Percentiles rank a stretch among this genome's conserved stretches.
phyloP scores from a whole-genome alignment of 1,140 invertebrate species.

The Nylanderia fulva region DNA sequence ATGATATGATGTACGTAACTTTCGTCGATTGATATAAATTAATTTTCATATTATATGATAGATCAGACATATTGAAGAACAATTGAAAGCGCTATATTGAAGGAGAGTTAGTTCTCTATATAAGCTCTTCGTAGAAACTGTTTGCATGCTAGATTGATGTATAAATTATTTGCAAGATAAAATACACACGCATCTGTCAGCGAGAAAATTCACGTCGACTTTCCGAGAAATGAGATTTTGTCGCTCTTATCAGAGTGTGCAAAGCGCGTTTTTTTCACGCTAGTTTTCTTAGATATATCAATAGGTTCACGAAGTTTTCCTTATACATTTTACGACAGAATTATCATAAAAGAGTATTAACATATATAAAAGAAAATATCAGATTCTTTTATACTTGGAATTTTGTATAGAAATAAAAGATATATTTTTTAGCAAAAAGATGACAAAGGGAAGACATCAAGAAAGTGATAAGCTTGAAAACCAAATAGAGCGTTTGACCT shows the following conservation, averaged over 20 bases:
- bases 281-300: constrained; percentile 9
- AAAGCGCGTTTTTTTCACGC: constrained; percentile 52
- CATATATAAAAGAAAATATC: background rate
- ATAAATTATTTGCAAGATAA: constrained; percentile 48
- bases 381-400: background rate
- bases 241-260: constrained; percentile 65
- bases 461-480: constrained; percentile 51
- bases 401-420: constrained; percentile 23
- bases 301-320: background rate
- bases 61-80: constrained; percentile 40
- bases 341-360: background rate
- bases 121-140: constrained; percentile 44
- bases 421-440: background rate
- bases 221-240: background rate
- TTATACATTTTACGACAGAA: background rate
- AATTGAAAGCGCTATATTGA: constrained; percentile 50
- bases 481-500: constrained; percentile 38
- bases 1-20: constrained; percentile 4
- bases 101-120: constrained; percentile 22
- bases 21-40: constrained; percentile 53
- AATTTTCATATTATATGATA: constrained; percentile 41
- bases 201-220: constrained; percentile 13
- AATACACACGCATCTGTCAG: constrained; percentile 33
- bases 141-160: constrained; percentile 45
- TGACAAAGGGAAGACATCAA: background rate